Conservation (phyloP, 2,113 vertebrate species). For the Mustela lutreola region DNA sequence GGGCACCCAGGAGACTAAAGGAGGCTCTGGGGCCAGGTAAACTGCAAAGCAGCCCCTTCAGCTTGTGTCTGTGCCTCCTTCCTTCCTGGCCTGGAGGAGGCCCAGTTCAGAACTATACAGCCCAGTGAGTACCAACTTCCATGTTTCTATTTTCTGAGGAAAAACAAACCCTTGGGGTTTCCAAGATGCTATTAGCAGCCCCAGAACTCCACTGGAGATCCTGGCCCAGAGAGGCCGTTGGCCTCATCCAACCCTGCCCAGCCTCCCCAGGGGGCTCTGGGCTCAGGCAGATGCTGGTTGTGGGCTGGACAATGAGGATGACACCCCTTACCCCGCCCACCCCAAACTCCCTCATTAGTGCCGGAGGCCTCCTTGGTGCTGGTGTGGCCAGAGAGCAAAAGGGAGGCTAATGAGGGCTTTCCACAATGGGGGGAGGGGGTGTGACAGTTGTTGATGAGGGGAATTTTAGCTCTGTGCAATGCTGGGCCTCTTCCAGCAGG, state of each 20-base stretch:
- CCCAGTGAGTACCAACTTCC: not conserved
- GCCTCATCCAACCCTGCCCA: conserved; percentile 28
- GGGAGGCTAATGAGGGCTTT: conserved; percentile 41
- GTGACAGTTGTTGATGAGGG: not conserved
- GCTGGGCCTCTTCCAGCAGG: not conserved
- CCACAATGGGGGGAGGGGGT: not conserved
- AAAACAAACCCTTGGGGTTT: not conserved
- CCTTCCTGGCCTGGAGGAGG: fast-evolving
- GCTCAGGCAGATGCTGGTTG: not conserved
- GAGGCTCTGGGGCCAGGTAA: not conserved
- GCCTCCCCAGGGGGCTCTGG: not conserved
- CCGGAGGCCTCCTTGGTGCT: not conserved
- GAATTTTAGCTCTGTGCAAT: not conserved
- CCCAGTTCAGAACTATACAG: not conserved
- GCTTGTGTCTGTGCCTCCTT: fast-evolving
- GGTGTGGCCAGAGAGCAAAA: not conserved
- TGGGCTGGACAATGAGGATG: not conserved
- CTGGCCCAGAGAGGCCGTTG: not conserved
- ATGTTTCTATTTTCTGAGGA: not conserved
- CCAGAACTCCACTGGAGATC: not conserved
- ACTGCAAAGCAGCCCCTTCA: not conserved
- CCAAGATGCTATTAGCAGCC: not conserved
- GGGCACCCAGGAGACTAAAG: not conserved
- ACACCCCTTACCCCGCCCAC: not conserved
- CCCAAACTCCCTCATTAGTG: conserved; percentile 13